A percentile compares a stretch with the other conserved stretches of the same genome.
These are phyloP conservation scores for Haplotaxodon microlepis DNA, from an alignment of 2,113 vertebrate genomes.

Conservation along the genomic window DNA sequence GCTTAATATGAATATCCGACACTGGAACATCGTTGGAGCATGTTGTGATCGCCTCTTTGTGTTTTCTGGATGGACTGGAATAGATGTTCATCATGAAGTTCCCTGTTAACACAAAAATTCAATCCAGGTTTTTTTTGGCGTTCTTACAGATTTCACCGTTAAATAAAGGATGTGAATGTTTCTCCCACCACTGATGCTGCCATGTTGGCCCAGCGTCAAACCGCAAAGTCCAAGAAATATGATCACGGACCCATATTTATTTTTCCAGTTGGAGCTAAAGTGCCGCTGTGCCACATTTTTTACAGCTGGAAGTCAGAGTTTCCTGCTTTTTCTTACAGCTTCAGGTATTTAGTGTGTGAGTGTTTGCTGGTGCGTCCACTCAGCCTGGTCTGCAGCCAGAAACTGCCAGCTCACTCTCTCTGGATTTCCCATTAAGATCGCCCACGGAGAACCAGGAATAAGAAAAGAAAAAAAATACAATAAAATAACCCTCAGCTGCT, in stretches of 20 bases:
- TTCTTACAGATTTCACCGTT: background rate
- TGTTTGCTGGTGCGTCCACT: background rate
- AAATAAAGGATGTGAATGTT: background rate
- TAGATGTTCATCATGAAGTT: background rate
- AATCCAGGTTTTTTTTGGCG: background rate
- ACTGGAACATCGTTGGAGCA: background rate
- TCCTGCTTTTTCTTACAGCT: background rate
- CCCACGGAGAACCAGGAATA: constrained; percentile 20
- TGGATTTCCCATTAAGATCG: constrained; percentile 59
- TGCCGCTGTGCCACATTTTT: background rate
- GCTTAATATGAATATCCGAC: background rate
- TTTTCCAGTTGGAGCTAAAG: background rate
- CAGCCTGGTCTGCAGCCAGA: constrained; percentile 3
- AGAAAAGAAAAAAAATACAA: background rate
- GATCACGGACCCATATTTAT: background rate
- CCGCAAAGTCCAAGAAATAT: background rate
- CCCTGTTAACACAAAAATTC: background rate
- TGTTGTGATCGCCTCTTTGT: background rate
- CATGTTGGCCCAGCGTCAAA: background rate
- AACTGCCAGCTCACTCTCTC: constrained; percentile 11
- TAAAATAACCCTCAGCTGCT: constrained; percentile 22
- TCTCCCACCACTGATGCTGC: background rate
- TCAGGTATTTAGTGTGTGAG: background rate
- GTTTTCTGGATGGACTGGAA: background rate
- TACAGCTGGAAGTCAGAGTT: background rate